phyloP scores from a whole-genome alignment of 2,797 vertebrate genomes.

The Hypotaenidia okinawae region DNA sequence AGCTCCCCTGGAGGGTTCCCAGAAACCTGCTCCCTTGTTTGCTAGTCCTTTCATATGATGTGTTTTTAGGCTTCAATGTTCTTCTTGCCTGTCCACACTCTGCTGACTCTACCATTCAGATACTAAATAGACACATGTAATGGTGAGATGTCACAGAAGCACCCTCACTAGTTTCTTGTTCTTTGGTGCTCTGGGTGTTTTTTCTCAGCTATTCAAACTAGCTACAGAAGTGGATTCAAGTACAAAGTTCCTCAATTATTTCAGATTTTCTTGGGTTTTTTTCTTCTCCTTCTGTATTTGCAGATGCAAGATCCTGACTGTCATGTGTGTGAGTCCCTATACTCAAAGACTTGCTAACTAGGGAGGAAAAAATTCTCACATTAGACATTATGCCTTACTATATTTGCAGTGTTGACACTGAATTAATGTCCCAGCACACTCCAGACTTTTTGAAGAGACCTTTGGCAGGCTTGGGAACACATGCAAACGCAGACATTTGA shows the following conservation, averaged over 20 bases:
- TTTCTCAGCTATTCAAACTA: not conserved
- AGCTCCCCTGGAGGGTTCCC: not conserved
- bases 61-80: not conserved
- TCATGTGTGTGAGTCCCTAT: fast-evolving
- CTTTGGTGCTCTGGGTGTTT: not conserved
- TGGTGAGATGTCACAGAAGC: not conserved
- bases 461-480: not conserved
- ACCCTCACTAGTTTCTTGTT: not conserved
- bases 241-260: not conserved
- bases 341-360: not conserved
- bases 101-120: not conserved
- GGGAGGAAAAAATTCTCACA: not conserved
- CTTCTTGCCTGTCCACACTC: not conserved
- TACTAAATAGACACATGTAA: not conserved
- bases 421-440: not conserved
- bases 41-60: not conserved
- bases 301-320: not conserved
- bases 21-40: not conserved
- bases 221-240: not conserved
- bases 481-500: not conserved
- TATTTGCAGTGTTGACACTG: not conserved
- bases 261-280: not conserved
- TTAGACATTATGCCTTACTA: not conserved
- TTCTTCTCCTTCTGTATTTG: not conserved
- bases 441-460: not conserved